phyloP scores from a whole-genome alignment of 2,888 invertebrate genomes.

The Hydriomena furcata region DNA sequence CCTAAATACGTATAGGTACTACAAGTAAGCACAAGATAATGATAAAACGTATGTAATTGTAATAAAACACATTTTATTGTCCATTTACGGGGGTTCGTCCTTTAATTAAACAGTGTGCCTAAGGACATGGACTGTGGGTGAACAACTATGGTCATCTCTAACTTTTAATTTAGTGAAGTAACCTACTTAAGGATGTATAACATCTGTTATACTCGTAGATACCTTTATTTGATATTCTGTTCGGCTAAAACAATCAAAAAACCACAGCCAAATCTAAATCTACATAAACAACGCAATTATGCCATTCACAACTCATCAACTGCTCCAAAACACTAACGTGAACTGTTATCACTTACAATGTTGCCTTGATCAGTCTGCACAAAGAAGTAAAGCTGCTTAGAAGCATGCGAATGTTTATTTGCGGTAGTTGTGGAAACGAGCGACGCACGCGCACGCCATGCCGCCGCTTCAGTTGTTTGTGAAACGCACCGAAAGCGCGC shows the following conservation, averaged over 20 bases:
- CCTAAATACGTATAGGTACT: background rate
- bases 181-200: no score
- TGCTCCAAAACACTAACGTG: slow-evolving; percentile 22
- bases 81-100: slow-evolving; percentile 22
- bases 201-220: background rate
- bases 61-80: slow-evolving; percentile 22
- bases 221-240: background rate
- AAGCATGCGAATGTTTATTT: slow-evolving; percentile 74
- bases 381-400: slow-evolving; percentile 42
- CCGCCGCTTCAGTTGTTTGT: slow-evolving; percentile 67
- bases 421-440: slow-evolving; percentile 66
- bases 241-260: slow-evolving; percentile 1
- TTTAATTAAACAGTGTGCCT: slow-evolving; percentile 30
- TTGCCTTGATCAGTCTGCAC: slow-evolving; percentile 36
- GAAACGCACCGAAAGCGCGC: slow-evolving; percentile 56
- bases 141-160: slow-evolving; percentile 10
- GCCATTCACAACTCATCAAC: slow-evolving; percentile 27
- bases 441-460: slow-evolving; percentile 69
- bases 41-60: slow-evolving; percentile 16
- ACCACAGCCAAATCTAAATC: background rate
- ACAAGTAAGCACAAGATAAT: slow-evolving; percentile 4
- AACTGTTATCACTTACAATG: slow-evolving; percentile 38
- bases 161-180: slow-evolving; percentile 7
- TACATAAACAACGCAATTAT: slow-evolving; percentile 4
- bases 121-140: slow-evolving; percentile 9